Percentiles rank a stretch among this genome's conserved stretches.
Conservation (phyloP, 2,113 vertebrate genomes). For the Halcyon senegalensis region DNA sequence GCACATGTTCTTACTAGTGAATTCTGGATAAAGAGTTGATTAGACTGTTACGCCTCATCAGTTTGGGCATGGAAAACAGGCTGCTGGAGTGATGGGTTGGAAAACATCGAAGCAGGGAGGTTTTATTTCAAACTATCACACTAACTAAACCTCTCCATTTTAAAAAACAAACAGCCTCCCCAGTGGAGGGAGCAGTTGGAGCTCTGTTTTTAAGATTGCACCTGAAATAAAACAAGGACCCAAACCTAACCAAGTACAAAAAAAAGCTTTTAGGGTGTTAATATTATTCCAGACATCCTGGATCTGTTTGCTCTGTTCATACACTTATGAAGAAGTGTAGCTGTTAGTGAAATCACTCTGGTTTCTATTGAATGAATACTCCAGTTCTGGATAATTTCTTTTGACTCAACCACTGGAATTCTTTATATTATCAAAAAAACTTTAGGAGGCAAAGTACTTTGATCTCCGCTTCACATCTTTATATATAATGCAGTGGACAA, state of each 20-base stretch:
- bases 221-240: neutral
- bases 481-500: neutral
- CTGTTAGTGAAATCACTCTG: neutral
- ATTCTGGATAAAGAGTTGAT: neutral
- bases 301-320: neutral
- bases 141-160: neutral
- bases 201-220: constrained; percentile 1
- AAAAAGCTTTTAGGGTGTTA: constrained; percentile 26
- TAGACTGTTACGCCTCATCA: neutral
- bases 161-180: neutral
- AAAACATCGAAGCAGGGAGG: constrained; percentile 18
- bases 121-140: neutral
- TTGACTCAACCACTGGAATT: neutral
- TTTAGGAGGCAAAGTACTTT: neutral
- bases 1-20: neutral
- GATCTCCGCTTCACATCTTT: neutral
- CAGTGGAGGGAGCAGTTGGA: neutral
- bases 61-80: neutral
- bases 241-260: neutral
- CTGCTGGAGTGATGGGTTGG: neutral
- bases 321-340: neutral
- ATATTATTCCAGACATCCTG: neutral
- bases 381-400: neutral
- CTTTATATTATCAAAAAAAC: neutral
- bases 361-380: neutral